Conservation (phyloP, 2,888 invertebrate species). For the Ormyrus labotus region DNA sequence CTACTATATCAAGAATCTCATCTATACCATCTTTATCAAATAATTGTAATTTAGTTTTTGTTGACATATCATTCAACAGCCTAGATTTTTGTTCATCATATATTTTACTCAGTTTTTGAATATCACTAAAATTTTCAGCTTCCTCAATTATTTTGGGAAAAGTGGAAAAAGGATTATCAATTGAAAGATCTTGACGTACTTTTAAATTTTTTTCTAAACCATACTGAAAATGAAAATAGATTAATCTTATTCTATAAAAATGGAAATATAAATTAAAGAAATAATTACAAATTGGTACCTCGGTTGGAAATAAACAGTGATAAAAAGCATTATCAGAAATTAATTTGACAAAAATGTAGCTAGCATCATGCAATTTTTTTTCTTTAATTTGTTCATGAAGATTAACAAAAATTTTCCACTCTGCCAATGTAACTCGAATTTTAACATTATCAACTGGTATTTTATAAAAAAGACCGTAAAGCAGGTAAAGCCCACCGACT, state of each 20-base stretch:
- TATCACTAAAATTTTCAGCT: conserved; percentile 59
- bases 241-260: conserved; percentile 11
- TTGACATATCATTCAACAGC: conserved; percentile 33
- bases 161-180: conserved; percentile 64
- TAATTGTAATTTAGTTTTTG: conserved; percentile 58
- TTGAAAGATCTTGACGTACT: conserved; percentile 47
- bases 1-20: conserved; percentile 60
- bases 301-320: conserved; percentile 64
- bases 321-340: conserved; percentile 67
- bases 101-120: conserved; percentile 62
- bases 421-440: conserved; percentile 66
- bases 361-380: conserved; percentile 70
- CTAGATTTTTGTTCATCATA: conserved; percentile 59
- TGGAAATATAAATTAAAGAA: conserved; percentile 35
- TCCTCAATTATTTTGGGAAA: conserved; percentile 60
- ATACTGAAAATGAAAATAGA: conserved; percentile 59
- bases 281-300: conserved; percentile 62
- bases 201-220: conserved; percentile 66
- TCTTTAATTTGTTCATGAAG: conserved; percentile 66
- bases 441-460: conserved; percentile 67
- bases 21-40: conserved; percentile 62
- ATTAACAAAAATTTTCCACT: conserved; percentile 67
- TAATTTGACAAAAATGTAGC: conserved; percentile 70
- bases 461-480: conserved; percentile 71
- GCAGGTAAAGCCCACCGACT: conserved; percentile 69